Conservation (phyloP, 2,888 invertebrate species). For the Schizaphis graminum region DNA sequence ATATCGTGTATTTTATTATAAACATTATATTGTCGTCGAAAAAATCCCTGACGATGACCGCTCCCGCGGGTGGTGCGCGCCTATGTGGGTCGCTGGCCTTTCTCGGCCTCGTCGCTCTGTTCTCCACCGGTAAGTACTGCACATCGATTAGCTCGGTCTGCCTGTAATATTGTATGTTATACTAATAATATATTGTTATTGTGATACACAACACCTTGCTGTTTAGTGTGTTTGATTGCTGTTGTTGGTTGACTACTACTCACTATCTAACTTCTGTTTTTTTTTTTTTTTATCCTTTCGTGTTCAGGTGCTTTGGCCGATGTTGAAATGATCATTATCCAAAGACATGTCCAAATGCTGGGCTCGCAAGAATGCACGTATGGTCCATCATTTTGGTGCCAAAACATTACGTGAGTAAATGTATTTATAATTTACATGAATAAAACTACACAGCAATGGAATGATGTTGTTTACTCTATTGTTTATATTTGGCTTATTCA, state of each 20-base stretch:
- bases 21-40: neutral
- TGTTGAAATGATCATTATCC: neutral
- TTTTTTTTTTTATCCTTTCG: neutral
- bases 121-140: neutral
- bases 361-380: conserved; percentile 70
- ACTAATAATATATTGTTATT: too few relatives aligned
- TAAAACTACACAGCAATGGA: neutral
- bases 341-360: conserved; percentile 46
- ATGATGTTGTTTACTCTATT: neutral
- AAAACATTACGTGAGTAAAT: conserved; percentile 73
- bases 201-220: neutral
- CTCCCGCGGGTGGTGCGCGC: neutral
- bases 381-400: conserved; percentile 73
- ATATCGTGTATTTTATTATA: neutral
- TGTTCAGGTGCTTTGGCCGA: neutral
- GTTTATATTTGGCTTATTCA: neutral
- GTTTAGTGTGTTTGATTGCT: neutral
- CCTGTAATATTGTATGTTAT: neutral
- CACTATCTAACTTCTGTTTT: neutral
- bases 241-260: neutral
- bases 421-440: neutral
- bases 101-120: neutral
- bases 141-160: too few relatives aligned
- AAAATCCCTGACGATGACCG: neutral
- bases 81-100: neutral